phyloP scores from a whole-genome alignment of 2,113 vertebrate species.

The Megalops atlanticus region DNA sequence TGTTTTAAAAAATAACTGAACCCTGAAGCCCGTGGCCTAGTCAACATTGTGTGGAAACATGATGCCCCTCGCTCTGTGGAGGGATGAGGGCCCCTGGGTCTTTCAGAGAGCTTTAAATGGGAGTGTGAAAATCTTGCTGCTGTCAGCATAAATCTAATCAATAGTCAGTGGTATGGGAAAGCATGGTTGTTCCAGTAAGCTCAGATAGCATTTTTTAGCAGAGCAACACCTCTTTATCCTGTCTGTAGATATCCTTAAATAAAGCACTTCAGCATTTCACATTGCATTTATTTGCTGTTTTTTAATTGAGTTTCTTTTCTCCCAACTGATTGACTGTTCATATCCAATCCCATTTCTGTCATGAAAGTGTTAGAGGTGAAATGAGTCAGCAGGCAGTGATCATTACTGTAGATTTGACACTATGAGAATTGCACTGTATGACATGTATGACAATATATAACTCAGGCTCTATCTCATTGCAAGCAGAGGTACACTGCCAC shows the following conservation, averaged over 20 bases:
- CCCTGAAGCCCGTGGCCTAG: neutral
- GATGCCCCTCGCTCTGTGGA: neutral
- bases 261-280: neutral
- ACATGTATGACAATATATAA: neutral
- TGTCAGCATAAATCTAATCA: constrained; percentile 1
- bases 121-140: neutral
- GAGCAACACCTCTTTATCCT: neutral
- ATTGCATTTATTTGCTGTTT: neutral
- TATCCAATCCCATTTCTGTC: neutral
- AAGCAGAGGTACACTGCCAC: neutral
- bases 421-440: neutral
- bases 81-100: neutral
- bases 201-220: neutral
- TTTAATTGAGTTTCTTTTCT: neutral
- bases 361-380: neutral
- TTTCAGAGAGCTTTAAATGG: neutral
- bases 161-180: neutral
- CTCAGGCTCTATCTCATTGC: neutral
- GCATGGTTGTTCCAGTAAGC: neutral
- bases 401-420: neutral
- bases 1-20: neutral
- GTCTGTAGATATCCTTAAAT: neutral
- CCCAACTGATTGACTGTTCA: neutral
- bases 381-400: neutral
- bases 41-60: neutral